phyloP scores from a whole-genome alignment of 2,797 vertebrate genomes.

The Cottoperca gobio region DNA sequence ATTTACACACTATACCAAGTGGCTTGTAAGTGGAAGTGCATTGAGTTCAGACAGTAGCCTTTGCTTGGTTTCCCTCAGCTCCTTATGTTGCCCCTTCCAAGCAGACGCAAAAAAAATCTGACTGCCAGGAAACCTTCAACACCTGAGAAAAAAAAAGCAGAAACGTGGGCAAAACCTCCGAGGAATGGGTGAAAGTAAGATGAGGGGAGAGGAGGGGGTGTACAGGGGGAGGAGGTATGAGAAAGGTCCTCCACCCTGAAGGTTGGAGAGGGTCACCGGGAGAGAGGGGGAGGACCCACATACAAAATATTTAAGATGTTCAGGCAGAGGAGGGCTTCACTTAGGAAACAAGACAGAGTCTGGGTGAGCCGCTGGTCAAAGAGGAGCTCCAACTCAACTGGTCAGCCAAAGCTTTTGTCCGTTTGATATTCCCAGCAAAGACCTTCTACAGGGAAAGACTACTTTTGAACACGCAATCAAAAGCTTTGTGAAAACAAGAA shows the following conservation, averaged over 20 bases:
- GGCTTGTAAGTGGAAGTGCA: neutral
- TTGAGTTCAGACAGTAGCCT: conserved; percentile 32
- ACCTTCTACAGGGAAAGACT: conserved; percentile 6
- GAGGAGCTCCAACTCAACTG: conserved; percentile 49
- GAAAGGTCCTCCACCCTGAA: conserved; percentile 68
- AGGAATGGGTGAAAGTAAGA: conserved; percentile 69
- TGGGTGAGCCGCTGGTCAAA: conserved; percentile 62
- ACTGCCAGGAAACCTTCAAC: conserved; percentile 74
- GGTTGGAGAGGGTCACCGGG: conserved; percentile 75
- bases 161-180: conserved; percentile 69
- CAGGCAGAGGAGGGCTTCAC: conserved; percentile 74
- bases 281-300: conserved; percentile 87
- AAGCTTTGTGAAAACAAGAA: neutral
- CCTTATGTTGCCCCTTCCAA: conserved; percentile 36
- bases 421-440: conserved; percentile 30
- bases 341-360: conserved; percentile 70
- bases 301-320: conserved; percentile 95
- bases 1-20: conserved; percentile 9
- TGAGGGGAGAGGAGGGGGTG: conserved; percentile 70
- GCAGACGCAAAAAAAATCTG: conserved; percentile 39
- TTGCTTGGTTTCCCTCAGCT: conserved; percentile 40
- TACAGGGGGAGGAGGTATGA: conserved; percentile 49
- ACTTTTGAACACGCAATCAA: neutral
- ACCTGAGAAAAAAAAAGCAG: conserved; percentile 82
- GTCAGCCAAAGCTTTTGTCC: conserved; percentile 10